These are phyloP conservation scores for Epirrhoe tristata DNA, from an alignment of 2,888 invertebrate genomes.

Conservation along the genomic window DNA sequence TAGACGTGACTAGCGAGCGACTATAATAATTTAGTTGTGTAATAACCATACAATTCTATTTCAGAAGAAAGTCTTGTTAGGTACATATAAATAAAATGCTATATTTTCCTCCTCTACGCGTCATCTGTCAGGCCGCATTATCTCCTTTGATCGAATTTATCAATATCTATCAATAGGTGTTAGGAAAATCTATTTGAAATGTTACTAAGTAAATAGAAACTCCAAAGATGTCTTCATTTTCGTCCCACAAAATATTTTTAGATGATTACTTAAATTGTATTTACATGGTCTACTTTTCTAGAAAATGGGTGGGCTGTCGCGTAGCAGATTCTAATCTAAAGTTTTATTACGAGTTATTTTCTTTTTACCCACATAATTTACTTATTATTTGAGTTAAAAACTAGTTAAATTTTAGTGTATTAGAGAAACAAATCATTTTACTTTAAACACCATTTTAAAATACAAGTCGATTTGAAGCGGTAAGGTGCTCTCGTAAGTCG, in stretches of 20 bases:
- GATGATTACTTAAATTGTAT: constrained; percentile 8
- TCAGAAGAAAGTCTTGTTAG: background rate
- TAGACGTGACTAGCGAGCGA: background rate
- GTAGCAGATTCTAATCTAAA: background rate
- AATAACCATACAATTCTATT: background rate
- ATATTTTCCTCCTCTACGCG: constrained; percentile 16
- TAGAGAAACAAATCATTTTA: background rate
- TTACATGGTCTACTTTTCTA: constrained; percentile 6
- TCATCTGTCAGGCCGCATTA: constrained; percentile 42
- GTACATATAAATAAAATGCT: constrained; percentile 14
- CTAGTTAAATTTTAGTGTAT: background rate
- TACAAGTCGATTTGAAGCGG: background rate
- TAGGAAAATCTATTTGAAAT: constrained; percentile 42
- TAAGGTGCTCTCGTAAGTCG: constrained; percentile 5
- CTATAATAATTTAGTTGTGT: background rate
- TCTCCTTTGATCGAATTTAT: constrained; percentile 36
- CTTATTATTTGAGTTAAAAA: background rate
- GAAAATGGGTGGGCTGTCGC: constrained; percentile 6
- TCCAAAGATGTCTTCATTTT: constrained; percentile 36
- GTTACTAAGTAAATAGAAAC: constrained; percentile 39
- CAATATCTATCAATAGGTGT: constrained; percentile 39
- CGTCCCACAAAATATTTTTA: constrained; percentile 7
- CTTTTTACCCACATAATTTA: too few species aligned
- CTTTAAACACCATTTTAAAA: background rate
- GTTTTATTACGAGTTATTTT: constrained; percentile 3